These are phyloP conservation scores for Platichthys flesus DNA, from an alignment of 2,113 vertebrate species.

Conservation along the genomic window DNA sequence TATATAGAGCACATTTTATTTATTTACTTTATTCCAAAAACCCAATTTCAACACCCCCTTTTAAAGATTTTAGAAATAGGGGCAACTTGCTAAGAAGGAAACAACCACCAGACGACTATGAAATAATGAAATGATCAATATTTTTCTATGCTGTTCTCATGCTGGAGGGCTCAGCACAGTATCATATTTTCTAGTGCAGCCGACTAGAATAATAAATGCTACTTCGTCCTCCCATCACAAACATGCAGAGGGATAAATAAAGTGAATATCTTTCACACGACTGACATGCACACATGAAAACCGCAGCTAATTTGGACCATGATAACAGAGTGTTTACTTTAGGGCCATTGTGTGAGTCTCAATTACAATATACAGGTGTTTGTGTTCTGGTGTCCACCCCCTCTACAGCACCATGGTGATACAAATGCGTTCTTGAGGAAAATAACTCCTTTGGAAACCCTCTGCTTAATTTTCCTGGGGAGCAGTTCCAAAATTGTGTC, in stretches of 20 bases:
- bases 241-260: neutral
- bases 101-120: neutral
- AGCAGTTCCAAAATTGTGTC: constrained; percentile 58
- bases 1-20: too few species aligned
- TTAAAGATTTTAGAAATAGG: neutral
- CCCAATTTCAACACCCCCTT: neutral
- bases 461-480: constrained; percentile 43
- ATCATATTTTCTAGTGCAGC: neutral
- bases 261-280: neutral
- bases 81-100: neutral
- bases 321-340: constrained; percentile 16
- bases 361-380: constrained; percentile 36
- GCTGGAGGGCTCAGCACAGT: too few species aligned
- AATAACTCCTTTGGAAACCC: constrained; percentile 46
- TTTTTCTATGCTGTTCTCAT: constrained; percentile 11
- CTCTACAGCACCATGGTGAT: constrained; percentile 13
- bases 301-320: constrained; percentile 1
- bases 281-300: constrained; percentile 2
- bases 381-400: constrained; percentile 5
- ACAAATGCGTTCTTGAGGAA: constrained; percentile 53
- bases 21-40: neutral
- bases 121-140: constrained; percentile 15
- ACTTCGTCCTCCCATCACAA: neutral
- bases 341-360: neutral
- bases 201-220: neutral